Conservation (phyloP, 2,888 invertebrate genomes). For the Tetanocera ferruginea region DNA sequence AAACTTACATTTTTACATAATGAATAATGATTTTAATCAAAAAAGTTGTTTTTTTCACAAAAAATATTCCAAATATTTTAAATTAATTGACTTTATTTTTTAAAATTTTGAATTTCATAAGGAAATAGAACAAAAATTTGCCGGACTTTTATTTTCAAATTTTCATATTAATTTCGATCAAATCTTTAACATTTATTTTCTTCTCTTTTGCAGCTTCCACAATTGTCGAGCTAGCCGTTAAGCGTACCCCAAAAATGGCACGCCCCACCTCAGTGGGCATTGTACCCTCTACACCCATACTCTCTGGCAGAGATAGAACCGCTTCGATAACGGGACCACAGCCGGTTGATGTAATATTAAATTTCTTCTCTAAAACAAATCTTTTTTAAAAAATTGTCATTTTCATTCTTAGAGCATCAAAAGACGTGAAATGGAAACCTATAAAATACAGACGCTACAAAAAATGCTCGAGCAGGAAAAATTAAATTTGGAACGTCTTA, state of each 20-base stretch:
- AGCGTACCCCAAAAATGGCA: constrained; percentile 73
- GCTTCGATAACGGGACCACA: constrained; percentile 83
- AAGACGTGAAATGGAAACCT: constrained; percentile 85
- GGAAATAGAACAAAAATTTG: no score
- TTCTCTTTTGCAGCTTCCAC: constrained; percentile 73
- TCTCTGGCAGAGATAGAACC: constrained; percentile 72
- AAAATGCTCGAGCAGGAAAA: constrained; percentile 92
- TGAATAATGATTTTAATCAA: no score
- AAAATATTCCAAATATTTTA: not conserved
- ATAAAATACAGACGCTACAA: constrained; percentile 86
- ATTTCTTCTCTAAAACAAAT: not conserved
- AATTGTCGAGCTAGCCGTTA: constrained; percentile 79
- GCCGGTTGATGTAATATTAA: constrained; percentile 83
- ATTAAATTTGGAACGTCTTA: constrained; percentile 83
- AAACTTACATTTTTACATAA: no score
- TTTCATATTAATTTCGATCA: no score
- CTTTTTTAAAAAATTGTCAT: constrained; percentile 6
- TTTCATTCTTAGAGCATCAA: constrained; percentile 79
- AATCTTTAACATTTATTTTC: no score
- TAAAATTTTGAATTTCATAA: not conserved
- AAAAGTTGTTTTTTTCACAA: not conserved
- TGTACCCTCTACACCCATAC: constrained; percentile 73
- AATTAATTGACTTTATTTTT: not conserved
- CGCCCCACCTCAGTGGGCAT: constrained; percentile 70
- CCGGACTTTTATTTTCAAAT: no score